A percentile compares a stretch with the other conserved stretches of the same genome.
phyloP scores from a whole-genome alignment of 2,797 vertebrate genomes.

The Sylvia borin region DNA sequence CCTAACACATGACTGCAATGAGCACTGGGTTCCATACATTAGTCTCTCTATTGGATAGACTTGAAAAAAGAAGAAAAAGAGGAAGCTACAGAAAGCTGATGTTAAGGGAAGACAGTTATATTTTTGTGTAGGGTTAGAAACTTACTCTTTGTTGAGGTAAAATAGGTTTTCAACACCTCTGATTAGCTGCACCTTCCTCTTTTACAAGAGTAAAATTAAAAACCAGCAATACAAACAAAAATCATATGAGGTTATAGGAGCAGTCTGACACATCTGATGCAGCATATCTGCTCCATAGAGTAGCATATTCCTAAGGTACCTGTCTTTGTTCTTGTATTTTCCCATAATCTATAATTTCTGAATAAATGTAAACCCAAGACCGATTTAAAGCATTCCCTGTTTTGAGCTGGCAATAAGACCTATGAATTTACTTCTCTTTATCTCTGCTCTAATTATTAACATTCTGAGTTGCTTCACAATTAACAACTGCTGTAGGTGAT shows the following conservation, averaged over 20 bases:
- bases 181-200: not conserved
- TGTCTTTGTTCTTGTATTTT: not conserved
- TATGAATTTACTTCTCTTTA: not conserved
- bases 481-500: not conserved
- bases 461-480: not conserved
- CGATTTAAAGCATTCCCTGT: not conserved
- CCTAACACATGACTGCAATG: not conserved
- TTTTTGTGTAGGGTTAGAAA: not conserved
- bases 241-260: not conserved
- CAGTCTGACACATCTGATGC: not conserved
- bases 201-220: not conserved
- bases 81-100: not conserved
- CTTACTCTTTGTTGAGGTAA: not conserved
- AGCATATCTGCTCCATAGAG: not conserved
- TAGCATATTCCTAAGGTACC: not conserved
- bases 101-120: not conserved
- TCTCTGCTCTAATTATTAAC: not conserved
- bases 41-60: not conserved
- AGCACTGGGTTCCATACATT: not conserved
- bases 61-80: not conserved
- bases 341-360: not conserved
- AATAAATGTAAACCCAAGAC: not conserved
- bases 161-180: not conserved
- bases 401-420: not conserved
- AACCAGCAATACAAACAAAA: not conserved